Evolutionary conservation across 2,797 vertebrate genomes (phyloP).

Genomic region (Myripristis jacobus): DNA sequence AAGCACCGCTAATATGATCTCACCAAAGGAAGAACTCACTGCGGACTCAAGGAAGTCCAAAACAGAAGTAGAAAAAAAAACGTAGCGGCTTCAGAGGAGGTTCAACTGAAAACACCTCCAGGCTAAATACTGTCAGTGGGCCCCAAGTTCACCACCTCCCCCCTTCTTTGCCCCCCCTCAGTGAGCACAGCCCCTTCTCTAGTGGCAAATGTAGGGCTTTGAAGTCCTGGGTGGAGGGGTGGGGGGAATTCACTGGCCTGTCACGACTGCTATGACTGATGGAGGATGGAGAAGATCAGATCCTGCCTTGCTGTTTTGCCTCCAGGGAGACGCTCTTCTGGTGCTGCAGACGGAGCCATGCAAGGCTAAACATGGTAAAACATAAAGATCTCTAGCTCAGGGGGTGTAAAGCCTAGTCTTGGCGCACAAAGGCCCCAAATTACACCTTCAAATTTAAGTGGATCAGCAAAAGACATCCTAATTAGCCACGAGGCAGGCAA

Average conservation of each 20-base stretch:
- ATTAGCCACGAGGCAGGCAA: background rate
- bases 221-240: slow-evolving; percentile 58
- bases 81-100: slow-evolving; percentile 61
- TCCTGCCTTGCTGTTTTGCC: slow-evolving; percentile 55
- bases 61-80: slow-evolving; percentile 64
- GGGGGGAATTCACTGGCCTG: slow-evolving; percentile 64
- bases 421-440: slow-evolving; percentile 22
- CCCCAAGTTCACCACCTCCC: slow-evolving; percentile 51
- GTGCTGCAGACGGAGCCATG: slow-evolving; percentile 14
- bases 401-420: slow-evolving; percentile 7
- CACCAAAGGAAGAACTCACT: slow-evolving; percentile 24
- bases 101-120: slow-evolving; percentile 72
- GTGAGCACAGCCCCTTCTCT: slow-evolving; percentile 33
- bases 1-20: slow-evolving; percentile 16
- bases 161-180: background rate
- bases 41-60: slow-evolving; percentile 35
- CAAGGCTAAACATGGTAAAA: slow-evolving; percentile 42
- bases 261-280: slow-evolving; percentile 73
- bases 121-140: slow-evolving; percentile 67
- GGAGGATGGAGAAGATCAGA: slow-evolving; percentile 66
- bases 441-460: slow-evolving; percentile 6
- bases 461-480: background rate
- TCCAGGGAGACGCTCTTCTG: slow-evolving; percentile 47
- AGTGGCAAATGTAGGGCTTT: slow-evolving; percentile 69
- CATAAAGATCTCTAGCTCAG: slow-evolving; percentile 25